A percentile compares a stretch with the other conserved stretches of the same genome.
phyloP scores from a whole-genome alignment of 2,797 vertebrate species.

The Tachyglossus aculeatus region DNA sequence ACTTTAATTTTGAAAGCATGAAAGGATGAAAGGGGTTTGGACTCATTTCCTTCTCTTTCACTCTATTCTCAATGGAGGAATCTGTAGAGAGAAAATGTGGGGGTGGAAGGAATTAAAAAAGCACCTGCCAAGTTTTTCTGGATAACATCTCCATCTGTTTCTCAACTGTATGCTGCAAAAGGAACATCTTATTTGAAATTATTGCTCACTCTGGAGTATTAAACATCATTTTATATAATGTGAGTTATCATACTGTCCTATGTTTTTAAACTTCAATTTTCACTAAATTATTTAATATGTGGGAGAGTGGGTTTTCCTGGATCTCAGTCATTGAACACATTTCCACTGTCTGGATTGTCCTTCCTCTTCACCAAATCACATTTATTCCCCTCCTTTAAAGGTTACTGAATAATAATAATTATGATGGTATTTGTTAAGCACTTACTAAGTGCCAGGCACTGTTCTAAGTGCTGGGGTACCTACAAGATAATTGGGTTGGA shows the following conservation, averaged over 20 bases:
- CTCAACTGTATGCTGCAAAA: background rate
- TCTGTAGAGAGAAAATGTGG: background rate
- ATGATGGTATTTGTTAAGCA: no score
- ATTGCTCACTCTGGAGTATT: background rate
- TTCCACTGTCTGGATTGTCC: background rate
- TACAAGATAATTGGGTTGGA: no score
- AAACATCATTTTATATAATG: background rate
- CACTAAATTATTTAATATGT: background rate
- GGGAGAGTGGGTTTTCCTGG: background rate
- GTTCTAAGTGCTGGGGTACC: no score
- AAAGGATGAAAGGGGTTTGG: background rate
- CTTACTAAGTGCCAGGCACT: no score
- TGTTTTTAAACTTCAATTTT: background rate
- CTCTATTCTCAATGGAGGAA: background rate
- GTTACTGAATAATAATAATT: no score
- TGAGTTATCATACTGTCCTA: background rate
- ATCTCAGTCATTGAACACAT: background rate
- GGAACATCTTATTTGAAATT: background rate
- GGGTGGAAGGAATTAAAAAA: conserved; percentile 1
- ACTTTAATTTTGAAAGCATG: background rate
- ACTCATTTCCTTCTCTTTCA: background rate
- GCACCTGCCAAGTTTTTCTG: background rate
- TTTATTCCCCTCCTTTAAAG: no score
- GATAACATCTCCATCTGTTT: background rate
- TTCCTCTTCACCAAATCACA: conserved; percentile 8